Percentiles rank a stretch among this genome's conserved stretches.
Conservation (phyloP, 2,113 vertebrate genomes). For the Probosciger aterrimus region DNA sequence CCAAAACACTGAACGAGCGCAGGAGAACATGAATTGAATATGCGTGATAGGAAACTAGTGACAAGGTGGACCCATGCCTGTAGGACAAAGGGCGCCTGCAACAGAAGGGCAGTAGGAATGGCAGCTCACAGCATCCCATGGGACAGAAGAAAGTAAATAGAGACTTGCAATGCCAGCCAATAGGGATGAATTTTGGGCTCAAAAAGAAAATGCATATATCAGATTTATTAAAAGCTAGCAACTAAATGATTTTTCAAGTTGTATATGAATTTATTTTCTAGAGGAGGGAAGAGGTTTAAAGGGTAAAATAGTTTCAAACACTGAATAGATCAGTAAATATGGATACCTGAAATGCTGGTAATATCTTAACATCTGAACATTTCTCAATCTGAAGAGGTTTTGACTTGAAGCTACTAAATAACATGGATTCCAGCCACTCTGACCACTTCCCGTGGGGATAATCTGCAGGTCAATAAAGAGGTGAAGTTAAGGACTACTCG, state of each 20-base stretch:
- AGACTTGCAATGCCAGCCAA: background rate
- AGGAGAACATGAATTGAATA: background rate
- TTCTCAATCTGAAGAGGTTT: background rate
- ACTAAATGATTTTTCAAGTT: background rate
- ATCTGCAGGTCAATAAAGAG: background rate
- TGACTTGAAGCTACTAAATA: background rate
- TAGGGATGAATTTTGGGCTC: background rate
- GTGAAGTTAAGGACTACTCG: background rate
- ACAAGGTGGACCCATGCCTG: fast-evolving
- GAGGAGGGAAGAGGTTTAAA: constrained; percentile 26
- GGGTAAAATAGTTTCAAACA: constrained; percentile 30
- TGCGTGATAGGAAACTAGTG: background rate
- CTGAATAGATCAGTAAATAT: background rate
- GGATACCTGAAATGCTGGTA: constrained; percentile 12
- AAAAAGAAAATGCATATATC: background rate
- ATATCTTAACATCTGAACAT: background rate
- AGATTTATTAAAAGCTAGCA: background rate
- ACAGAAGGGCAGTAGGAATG: background rate
- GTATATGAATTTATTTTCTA: background rate
- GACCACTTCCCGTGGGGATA: background rate
- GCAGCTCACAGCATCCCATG: background rate
- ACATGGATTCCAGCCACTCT: background rate
- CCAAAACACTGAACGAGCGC: background rate
- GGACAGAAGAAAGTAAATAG: background rate
- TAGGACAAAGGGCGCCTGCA: background rate